Evolutionary conservation across 1,140 invertebrate genomes (phyloP).

Genomic region (Papilio polytes): DNA sequence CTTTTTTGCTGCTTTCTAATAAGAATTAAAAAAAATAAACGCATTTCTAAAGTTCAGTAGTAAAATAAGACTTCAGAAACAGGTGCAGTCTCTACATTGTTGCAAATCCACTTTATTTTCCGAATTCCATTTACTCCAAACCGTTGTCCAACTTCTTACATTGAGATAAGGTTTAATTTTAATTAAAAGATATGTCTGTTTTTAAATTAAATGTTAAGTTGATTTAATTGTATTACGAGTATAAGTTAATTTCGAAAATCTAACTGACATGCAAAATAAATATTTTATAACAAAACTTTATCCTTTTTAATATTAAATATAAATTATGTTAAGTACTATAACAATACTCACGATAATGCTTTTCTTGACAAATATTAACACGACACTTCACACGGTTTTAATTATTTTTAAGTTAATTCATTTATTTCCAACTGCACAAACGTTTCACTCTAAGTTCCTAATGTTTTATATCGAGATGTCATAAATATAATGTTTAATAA

Average conservation of each 20-base stretch:
- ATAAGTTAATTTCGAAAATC: background rate
- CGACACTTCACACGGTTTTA: background rate
- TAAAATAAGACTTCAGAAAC: background rate
- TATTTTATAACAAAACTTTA: background rate
- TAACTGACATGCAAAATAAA: background rate
- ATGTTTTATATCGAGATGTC: background rate
- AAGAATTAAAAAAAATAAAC: background rate
- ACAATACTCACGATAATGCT: background rate
- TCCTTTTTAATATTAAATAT: background rate
- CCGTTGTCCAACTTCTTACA: background rate
- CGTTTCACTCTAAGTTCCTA: background rate
- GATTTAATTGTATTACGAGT: too few relatives aligned
- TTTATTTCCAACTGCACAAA: slow-evolving; percentile 7
- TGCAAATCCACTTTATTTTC: background rate
- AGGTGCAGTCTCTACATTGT: background rate
- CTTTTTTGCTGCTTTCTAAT: too few relatives aligned
- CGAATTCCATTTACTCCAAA: background rate
- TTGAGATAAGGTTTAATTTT: background rate
- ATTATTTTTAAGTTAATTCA: background rate
- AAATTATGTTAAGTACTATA: background rate
- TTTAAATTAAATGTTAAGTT: too few relatives aligned
- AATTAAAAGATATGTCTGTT: background rate
- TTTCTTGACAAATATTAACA: background rate
- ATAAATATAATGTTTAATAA: background rate
- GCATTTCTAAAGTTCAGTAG: background rate